Evolutionary conservation across 2,888 invertebrate species (phyloP).

Genomic region (Syrphus vitripennis): DNA sequence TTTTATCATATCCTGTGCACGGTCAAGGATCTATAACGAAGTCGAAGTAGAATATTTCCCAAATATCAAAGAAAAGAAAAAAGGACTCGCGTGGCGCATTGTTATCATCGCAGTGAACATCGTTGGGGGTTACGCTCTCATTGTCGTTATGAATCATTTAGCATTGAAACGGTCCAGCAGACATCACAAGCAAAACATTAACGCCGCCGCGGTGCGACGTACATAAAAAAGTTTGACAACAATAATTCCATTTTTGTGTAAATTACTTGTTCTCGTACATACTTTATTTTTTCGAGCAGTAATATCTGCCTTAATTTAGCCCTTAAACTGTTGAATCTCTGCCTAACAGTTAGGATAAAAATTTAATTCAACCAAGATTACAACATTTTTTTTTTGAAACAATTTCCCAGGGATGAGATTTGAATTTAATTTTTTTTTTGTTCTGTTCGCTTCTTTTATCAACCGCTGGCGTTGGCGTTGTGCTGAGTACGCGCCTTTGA

Average conservation of each 20-base stretch:
- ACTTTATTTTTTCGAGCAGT: not conserved
- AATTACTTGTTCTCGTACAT: not conserved
- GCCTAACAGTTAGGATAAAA: not conserved
- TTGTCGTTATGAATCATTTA: constrained; percentile 69
- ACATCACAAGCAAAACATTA: constrained; percentile 32
- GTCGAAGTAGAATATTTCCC: constrained; percentile 15
- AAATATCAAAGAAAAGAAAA: constrained; percentile 14
- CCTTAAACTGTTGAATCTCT: constrained; percentile 64
- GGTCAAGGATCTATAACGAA: constrained; percentile 57
- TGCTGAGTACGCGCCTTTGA: constrained; percentile 51
- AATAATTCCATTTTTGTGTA: constrained; percentile 9
- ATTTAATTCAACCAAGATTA: constrained; percentile 44
- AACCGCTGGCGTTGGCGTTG: not conserved
- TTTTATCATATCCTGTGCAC: constrained; percentile 70
- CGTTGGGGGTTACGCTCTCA: constrained; percentile 60
- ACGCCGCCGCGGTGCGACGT: no score
- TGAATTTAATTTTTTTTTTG: constrained; percentile 61
- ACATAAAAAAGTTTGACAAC: constrained; percentile 44
- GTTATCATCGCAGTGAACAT: constrained; percentile 37
- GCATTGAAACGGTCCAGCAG: constrained; percentile 44
- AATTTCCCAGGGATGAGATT: constrained; percentile 49
- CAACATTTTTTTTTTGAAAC: constrained; percentile 44
- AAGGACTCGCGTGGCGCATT: constrained; percentile 61
- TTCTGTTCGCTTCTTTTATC: constrained; percentile 8
- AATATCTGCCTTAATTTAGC: not conserved